These are phyloP conservation scores for Daktulosphaira vitifoliae DNA, from an alignment of 1,140 invertebrate genomes.

Conservation along the genomic window DNA sequence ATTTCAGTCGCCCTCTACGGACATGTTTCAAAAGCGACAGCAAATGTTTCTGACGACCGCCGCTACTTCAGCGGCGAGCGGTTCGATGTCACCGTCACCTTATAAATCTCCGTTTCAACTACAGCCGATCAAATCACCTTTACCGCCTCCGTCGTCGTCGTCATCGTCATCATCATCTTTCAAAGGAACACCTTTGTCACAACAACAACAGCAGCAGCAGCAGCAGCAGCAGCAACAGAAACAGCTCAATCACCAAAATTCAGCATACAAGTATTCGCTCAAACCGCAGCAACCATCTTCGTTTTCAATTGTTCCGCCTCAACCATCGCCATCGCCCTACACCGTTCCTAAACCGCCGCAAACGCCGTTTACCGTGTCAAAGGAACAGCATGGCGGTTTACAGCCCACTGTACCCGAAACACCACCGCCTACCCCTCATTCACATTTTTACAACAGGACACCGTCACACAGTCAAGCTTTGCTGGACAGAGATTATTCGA, in stretches of 20 bases:
- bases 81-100: constrained; percentile 3
- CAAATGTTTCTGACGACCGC: background rate
- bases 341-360: background rate
- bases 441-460: constrained; percentile 1
- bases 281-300: constrained; percentile 1
- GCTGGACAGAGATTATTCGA: constrained; percentile 13
- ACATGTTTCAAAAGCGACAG: background rate
- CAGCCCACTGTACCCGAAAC: constrained; percentile 2
- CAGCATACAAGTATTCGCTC: background rate
- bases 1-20: background rate
- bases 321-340: background rate
- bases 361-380: constrained; percentile 5
- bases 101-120: constrained; percentile 8
- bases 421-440: background rate
- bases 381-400: constrained; percentile 1
- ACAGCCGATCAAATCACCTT: background rate
- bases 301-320: background rate
- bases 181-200: background rate
- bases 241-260: background rate
- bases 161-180: background rate
- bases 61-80: background rate
- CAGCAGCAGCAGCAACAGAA: background rate
- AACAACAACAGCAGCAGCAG: no score
- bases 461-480: background rate
- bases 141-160: background rate